Evolutionary conservation across 2,797 vertebrate genomes (phyloP).

Genomic region (Erithacus rubecula): DNA sequence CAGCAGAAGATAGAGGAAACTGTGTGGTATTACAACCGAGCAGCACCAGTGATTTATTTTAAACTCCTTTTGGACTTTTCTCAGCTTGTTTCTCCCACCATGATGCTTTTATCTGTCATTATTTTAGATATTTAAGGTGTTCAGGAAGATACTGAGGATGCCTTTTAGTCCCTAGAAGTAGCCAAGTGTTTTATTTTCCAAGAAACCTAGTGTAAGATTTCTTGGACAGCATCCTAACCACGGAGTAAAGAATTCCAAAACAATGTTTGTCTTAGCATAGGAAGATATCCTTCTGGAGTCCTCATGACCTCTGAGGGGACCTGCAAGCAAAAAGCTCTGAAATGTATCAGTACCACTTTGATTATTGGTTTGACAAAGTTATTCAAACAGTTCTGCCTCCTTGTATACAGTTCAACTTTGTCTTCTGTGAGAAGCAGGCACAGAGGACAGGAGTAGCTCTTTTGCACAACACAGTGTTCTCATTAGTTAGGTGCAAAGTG

Average conservation of each 20-base stretch:
- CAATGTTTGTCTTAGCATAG: not conserved
- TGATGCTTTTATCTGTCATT: not conserved
- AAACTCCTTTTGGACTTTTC: not conserved
- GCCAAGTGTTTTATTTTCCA: not conserved
- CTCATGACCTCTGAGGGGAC: not conserved
- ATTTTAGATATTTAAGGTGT: not conserved
- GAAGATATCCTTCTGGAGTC: not conserved
- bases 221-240: not conserved
- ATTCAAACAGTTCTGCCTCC: not conserved
- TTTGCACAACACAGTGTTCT: not conserved
- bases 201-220: not conserved
- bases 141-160: not conserved
- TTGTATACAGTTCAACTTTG: not conserved
- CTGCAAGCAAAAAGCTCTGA: not conserved
- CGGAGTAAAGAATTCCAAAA: not conserved
- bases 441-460: not conserved
- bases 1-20: not conserved
- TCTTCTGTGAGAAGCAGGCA: not conserved
- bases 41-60: not conserved
- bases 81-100: not conserved
- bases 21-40: not conserved
- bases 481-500: not conserved
- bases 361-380: not conserved
- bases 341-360: not conserved
- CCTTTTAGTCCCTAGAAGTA: not conserved